Percentiles rank a stretch among this genome's conserved stretches.
These are phyloP conservation scores for Pipra filicauda DNA, from an alignment of 2,113 vertebrate genomes.

Conservation along the genomic window DNA sequence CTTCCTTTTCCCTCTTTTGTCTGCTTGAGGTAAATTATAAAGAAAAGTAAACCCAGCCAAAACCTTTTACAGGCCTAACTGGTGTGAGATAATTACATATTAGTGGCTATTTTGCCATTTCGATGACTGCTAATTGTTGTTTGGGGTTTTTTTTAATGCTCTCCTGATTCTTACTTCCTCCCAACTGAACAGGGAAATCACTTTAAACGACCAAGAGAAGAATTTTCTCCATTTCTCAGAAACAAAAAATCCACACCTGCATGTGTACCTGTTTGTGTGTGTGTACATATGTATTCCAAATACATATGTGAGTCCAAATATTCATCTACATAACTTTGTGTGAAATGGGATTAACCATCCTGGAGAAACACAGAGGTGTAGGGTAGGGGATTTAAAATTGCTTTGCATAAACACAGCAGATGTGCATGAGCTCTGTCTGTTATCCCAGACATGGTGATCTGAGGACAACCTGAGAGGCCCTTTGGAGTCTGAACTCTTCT, in stretches of 20 bases:
- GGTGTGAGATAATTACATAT: background rate
- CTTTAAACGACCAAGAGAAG: background rate
- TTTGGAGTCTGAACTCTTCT: background rate
- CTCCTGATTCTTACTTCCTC: background rate
- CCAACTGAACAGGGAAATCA: background rate
- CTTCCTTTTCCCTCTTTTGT: background rate
- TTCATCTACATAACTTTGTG: background rate
- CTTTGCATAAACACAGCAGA: background rate
- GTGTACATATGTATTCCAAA: background rate
- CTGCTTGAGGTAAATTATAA: background rate
- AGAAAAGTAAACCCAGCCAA: background rate
- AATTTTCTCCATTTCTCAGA: background rate
- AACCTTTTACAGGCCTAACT: fast-evolving
- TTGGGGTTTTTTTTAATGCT: background rate
- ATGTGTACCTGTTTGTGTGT: background rate
- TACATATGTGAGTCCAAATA: background rate
- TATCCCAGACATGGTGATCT: background rate
- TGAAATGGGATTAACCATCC: background rate
- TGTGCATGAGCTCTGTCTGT: background rate
- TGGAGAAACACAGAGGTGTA: background rate
- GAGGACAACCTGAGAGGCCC: background rate
- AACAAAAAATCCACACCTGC: fast-evolving
- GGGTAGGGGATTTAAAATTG: background rate
- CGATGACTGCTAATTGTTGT: fast-evolving
- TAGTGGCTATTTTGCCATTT: background rate